Base-by-base conservation (phyloP, 2,113 vertebrate species). In the Odocoileus hemionus region DNA sequence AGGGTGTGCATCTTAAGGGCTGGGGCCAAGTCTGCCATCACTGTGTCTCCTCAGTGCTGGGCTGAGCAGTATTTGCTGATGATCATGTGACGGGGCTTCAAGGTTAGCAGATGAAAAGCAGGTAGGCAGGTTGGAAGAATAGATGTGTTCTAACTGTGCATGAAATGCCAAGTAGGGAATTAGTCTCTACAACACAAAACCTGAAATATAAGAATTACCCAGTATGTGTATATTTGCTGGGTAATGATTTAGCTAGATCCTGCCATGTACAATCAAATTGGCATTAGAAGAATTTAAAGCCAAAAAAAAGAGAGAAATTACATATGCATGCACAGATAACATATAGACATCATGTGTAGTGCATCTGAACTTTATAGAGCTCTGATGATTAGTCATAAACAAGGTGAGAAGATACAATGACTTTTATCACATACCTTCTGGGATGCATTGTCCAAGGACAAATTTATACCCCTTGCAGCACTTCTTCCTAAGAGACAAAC, bases 381-480 rank as follows among this genome's bases (percentile, higher is more conserved):
- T 50, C 57, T 84, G 52, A 36, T 14, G 11, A 83, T 89, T 25
- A 79, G 47, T 52, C 11, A 30, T 5, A 6, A 86, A 67, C 14
- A 39, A 70, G 28, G 17, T 19, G 11, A 33, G 19, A 55, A 74
- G 47, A 58, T 14, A 33, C 45, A 30, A 98, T 97, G 36, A 86
- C 89, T 89, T 89, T 97, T 90, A 95, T 97, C 83, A 98, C 99
- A 76, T 99, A 99, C 99, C 99, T 99, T 99, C 99, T 97, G 99
- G 99, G 98, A 99, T 99, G 98, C 99, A 99, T 92, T 99, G 99
- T 98, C 99, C 99, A 98, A 99, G 98, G 97, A 99, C 99, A 99
- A 99, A 99, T 98, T 99, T 99, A 98, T 99, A 99, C 94, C 99
- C 99, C 89, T 99, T 99, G 98, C 99, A 99, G 98, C 99, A 99